Conservation (phyloP, 2,888 invertebrate genomes). For the Chaetogeoica ovagalla region DNA sequence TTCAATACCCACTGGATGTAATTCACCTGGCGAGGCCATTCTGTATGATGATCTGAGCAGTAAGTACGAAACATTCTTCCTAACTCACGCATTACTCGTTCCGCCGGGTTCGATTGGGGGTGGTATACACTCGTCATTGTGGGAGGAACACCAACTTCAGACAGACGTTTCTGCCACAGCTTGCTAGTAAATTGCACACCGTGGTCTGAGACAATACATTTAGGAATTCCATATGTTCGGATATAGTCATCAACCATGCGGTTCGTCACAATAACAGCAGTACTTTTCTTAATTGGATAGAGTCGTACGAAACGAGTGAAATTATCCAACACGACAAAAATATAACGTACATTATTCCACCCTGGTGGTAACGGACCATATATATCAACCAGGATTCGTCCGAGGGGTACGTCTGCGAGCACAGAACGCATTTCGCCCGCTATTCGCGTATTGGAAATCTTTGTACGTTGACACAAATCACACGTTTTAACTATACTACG, state of each 20-base stretch:
- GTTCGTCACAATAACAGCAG: background rate
- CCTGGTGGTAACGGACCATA: no score
- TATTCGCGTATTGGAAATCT: no score
- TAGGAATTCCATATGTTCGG: background rate
- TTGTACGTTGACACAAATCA: no score
- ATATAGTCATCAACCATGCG: background rate
- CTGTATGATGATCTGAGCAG: background rate
- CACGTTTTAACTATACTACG: no score
- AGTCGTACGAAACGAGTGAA: background rate
- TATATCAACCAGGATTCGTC: no score
- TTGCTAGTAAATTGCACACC: background rate
- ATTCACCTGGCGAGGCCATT: background rate
- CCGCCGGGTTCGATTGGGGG: background rate
- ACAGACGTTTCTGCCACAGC: background rate
- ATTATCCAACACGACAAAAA: background rate
- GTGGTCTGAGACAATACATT: background rate
- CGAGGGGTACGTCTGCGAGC: no score
- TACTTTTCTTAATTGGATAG: background rate
- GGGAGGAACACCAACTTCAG: background rate
- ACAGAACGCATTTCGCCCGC: no score
- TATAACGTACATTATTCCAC: no score
- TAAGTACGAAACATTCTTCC: background rate
- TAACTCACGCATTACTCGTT: background rate
- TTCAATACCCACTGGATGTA: conserved; percentile 8
- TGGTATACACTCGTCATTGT: background rate